These are phyloP conservation scores for Hesperophylax magnus DNA, from an alignment of 1,140 invertebrate species.

Conservation along the genomic window DNA sequence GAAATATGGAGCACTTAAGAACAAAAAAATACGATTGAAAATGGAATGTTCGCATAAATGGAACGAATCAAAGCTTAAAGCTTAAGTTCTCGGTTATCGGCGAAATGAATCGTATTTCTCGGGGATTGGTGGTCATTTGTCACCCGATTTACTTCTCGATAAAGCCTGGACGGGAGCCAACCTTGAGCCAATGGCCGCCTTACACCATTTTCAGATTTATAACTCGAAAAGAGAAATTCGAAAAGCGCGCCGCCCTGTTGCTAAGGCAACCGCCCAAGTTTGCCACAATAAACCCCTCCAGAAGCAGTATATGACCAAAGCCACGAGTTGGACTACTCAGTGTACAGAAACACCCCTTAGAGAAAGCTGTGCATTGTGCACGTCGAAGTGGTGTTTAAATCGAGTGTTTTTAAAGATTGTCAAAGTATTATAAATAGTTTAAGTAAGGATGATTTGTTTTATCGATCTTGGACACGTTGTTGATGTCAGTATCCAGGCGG, in stretches of 20 bases:
- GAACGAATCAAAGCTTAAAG: conserved; percentile 4
- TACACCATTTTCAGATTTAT: conserved; percentile 19
- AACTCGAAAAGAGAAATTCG: not conserved
- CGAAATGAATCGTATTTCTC: conserved; percentile 19
- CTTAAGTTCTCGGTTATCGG: not conserved
- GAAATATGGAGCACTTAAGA: not conserved
- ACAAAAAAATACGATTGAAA: too few relatives aligned
- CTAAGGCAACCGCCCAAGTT: conserved; percentile 41
- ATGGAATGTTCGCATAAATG: not conserved
- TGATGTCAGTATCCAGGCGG: conserved; percentile 29
- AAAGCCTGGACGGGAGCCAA: conserved; percentile 3
- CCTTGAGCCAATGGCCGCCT: conserved; percentile 28
- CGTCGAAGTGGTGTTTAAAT: not conserved
- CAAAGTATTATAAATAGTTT: conserved; percentile 16
- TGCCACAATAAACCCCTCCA: conserved; percentile 49
- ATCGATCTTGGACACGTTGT: conserved; percentile 28
- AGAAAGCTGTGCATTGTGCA: conserved; percentile 1
- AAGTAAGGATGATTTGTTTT: not conserved
- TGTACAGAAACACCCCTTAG: not conserved
- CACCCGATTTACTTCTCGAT: conserved; percentile 18
- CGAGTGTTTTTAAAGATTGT: conserved; percentile 13
- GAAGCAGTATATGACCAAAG: conserved; percentile 27
- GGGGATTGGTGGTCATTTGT: conserved; percentile 32
- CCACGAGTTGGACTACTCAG: conserved; percentile 33
- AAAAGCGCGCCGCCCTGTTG: conserved; percentile 42